Percentiles rank a stretch among this genome's conserved stretches.
phyloP scores from a whole-genome alignment of 2,888 invertebrate species.

The Xylota segnis region DNA sequence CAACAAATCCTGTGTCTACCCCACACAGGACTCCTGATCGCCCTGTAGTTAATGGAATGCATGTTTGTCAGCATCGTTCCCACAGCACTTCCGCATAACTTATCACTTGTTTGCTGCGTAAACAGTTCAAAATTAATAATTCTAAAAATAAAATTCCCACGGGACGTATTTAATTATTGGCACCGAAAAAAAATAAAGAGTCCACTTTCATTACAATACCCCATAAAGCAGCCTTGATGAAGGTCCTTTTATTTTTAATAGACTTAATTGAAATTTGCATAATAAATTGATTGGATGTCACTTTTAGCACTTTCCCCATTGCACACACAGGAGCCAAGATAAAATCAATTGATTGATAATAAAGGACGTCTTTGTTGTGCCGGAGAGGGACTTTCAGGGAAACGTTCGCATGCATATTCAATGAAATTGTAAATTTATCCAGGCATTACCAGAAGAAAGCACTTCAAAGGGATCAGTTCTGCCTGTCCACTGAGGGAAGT shows the following conservation, averaged over 20 bases:
- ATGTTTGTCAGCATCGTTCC: too few species aligned
- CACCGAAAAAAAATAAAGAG: neutral
- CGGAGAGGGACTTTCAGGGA: neutral
- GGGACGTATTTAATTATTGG: neutral
- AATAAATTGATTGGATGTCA: constrained; percentile 70
- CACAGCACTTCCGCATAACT: too few species aligned
- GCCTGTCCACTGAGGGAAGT: too few species aligned
- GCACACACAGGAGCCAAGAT: constrained; percentile 39
- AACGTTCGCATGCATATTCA: constrained; percentile 54
- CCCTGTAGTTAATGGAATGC: too few species aligned
- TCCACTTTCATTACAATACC: neutral
- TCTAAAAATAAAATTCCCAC: neutral
- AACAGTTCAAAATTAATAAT: neutral
- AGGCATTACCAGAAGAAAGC: constrained; percentile 4
- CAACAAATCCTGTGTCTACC: too few species aligned
- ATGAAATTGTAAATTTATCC: constrained; percentile 42
- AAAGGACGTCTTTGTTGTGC: constrained; percentile 22
- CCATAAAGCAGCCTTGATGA: neutral
- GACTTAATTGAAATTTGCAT: constrained; percentile 71
- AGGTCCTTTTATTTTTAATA: constrained; percentile 43
- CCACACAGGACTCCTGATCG: too few species aligned
- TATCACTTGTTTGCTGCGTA: too few species aligned
- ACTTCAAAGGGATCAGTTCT: neutral
- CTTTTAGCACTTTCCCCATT: constrained; percentile 48
- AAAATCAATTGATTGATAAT: constrained; percentile 49